Evolutionary conservation across 2,888 invertebrate species (phyloP).

Genomic region (Campopleginae sp.): DNA sequence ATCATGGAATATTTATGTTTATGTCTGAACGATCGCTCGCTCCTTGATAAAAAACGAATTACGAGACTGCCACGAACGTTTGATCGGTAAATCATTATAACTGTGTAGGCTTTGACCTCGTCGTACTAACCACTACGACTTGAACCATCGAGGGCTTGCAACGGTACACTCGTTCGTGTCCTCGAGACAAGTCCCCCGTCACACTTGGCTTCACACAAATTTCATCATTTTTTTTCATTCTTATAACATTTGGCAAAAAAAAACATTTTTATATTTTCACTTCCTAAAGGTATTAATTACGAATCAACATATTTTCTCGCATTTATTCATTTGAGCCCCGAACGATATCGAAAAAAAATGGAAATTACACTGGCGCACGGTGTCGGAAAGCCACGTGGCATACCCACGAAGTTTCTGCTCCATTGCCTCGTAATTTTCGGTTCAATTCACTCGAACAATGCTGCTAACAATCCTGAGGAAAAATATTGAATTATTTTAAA

Average conservation of each 20-base stretch:
- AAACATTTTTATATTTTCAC: not conserved
- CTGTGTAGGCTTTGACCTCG: constrained; percentile 22
- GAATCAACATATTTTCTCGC: not conserved
- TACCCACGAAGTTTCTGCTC: constrained; percentile 28
- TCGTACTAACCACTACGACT: constrained; percentile 19
- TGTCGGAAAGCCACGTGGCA: constrained; percentile 25
- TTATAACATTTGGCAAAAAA: not conserved
- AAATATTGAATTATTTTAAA: constrained; percentile 10
- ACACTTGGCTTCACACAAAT: not conserved
- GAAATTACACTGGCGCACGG: not conserved
- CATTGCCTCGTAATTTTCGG: constrained; percentile 61
- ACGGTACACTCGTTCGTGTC: not conserved
- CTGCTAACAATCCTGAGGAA: constrained; percentile 11
- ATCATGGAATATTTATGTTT: not conserved
- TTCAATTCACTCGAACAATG: constrained; percentile 66
- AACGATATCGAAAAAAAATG: not conserved
- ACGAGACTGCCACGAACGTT: not conserved
- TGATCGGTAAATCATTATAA: constrained; percentile 26
- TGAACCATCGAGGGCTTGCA: not conserved
- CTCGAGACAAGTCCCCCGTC: not conserved
- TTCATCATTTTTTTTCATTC: not conserved
- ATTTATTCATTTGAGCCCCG: not conserved
- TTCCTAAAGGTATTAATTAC: not conserved
- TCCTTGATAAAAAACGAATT: not conserved
- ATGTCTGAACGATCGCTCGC: not conserved